Evolutionary conservation across 2,888 invertebrate species (phyloP).

Genomic region (Ethmia dodecea): DNA sequence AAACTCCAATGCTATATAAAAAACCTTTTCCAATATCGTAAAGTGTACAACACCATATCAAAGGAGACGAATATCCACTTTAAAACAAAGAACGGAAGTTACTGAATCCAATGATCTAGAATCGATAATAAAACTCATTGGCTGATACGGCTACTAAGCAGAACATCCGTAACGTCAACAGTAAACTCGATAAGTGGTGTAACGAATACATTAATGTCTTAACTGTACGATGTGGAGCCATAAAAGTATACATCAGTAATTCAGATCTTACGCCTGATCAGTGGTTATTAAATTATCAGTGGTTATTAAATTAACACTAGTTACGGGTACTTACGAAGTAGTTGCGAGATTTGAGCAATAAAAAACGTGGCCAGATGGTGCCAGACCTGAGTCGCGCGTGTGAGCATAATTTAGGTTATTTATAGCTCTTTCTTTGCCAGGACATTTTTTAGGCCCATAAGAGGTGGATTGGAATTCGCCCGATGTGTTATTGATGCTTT

Average conservation of each 20-base stretch:
- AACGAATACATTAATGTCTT: conserved; percentile 36
- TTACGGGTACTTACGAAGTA: conserved; percentile 57
- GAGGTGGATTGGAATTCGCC: conserved; percentile 3
- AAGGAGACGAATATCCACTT: no score
- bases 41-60: no score
- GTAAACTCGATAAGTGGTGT: conserved; percentile 24
- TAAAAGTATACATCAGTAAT: conserved; percentile 25
- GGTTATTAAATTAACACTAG: conserved; percentile 66
- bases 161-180: conserved; percentile 15
- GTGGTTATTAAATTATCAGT: no score
- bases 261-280: conserved; percentile 35
- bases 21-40: no score
- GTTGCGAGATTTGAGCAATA: conserved; percentile 65
- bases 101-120: no score
- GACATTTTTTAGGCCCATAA: conserved; percentile 5
- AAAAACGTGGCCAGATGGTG: conserved; percentile 38
- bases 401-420: conserved; percentile 4
- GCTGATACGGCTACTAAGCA: conserved; percentile 5
- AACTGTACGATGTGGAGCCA: conserved; percentile 27
- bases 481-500: no score
- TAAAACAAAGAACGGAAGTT: no score
- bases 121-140: no score
- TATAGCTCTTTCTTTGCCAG: conserved; percentile 8
- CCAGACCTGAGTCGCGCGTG: conserved; percentile 10
- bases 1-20: no score